These are phyloP conservation scores for Rhagonycha lutea DNA, from an alignment of 2,888 invertebrate genomes.

Conservation along the genomic window DNA sequence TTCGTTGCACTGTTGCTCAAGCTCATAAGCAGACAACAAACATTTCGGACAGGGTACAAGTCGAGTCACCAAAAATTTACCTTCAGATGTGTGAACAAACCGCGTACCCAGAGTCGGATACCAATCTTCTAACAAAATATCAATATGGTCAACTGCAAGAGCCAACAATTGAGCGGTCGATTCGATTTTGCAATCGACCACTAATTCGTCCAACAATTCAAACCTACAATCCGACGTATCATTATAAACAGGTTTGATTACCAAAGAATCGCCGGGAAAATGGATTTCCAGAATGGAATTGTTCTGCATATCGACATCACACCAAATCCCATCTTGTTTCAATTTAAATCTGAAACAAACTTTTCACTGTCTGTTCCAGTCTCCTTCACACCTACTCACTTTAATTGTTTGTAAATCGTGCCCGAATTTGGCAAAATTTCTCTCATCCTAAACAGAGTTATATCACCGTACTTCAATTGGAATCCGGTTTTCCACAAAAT, in stretches of 20 bases:
- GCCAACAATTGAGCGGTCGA: constrained; percentile 82
- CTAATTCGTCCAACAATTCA: constrained; percentile 56
- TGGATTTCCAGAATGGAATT: constrained; percentile 86
- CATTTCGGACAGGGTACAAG: constrained; percentile 92
- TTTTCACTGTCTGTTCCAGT: neutral
- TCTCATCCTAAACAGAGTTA: constrained; percentile 79
- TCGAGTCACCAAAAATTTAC: constrained; percentile 90
- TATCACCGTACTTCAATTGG: constrained; percentile 81
- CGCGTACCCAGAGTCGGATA: constrained; percentile 95
- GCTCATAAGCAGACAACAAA: constrained; percentile 58
- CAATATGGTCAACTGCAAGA: constrained; percentile 92
- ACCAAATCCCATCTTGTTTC: constrained; percentile 86
- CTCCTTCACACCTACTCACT: constrained; percentile 40
- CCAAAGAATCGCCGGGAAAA: constrained; percentile 73
- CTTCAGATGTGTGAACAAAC: constrained; percentile 97
- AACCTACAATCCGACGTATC: constrained; percentile 41
- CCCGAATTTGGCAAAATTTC: constrained; percentile 69
- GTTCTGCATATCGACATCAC: constrained; percentile 76
- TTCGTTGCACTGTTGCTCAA: constrained; percentile 44
- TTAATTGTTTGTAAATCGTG: constrained; percentile 55
- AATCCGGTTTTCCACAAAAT: constrained; percentile 92
- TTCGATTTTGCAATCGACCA: constrained; percentile 79
- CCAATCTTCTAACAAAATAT: constrained; percentile 96
- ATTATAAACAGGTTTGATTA: constrained; percentile 58
- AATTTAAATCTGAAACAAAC: constrained; percentile 64